Base-by-base conservation (phyloP, 1,140 invertebrate species). In the Nephila pilipes region DNA sequence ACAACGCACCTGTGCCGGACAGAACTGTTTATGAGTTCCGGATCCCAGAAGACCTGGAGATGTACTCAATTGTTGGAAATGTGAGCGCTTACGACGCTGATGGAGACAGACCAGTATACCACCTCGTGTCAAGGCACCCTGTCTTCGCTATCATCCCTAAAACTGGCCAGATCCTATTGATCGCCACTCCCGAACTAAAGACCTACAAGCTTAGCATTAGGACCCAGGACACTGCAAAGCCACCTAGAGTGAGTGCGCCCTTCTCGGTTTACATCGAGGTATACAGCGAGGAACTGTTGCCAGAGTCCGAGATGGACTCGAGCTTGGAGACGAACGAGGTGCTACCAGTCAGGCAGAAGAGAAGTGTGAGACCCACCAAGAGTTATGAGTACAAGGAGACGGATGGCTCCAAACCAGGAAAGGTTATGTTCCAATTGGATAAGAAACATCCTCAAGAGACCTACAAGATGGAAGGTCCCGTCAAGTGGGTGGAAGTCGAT, bases 311-410 rank as follows among this genome's bases (percentile, higher is more conserved):
- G 22, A 38, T 22, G 10, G 85, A 79, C 38, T 54, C n/a, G 0
- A 29, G 22, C 32, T 20, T 29, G n/a, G n/a, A 29, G 25, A 46
- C 10, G 46, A 92, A 85, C n/a, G 80, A 92, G 8, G 25, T 79
- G 1, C 18, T 46, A 32, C 38, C 54, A 1, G 79, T 63, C 6
- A 81, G 93, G 14, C 85, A 85, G 20, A 94, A 88, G 32, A 75
- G 98, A 32, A 98, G 98, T 0, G 98, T 99, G 0, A 96, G 98
- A 57, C 98, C 98, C 3, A 99, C 98, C 0, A 99, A 99, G 96
- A 97, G 98, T 93, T 98, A 98, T 91, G 98, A 99, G 94, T 98
- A 98, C 95, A 97, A 97, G 0, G 98, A 99, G 95, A 97, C 97
- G 8, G 98, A 99, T 94, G 98, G 98, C 5, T 97, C 98, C 94